These are phyloP conservation scores for Cebidichthys violaceus DNA, from an alignment of 2,113 vertebrate genomes.

Conservation along the genomic window DNA sequence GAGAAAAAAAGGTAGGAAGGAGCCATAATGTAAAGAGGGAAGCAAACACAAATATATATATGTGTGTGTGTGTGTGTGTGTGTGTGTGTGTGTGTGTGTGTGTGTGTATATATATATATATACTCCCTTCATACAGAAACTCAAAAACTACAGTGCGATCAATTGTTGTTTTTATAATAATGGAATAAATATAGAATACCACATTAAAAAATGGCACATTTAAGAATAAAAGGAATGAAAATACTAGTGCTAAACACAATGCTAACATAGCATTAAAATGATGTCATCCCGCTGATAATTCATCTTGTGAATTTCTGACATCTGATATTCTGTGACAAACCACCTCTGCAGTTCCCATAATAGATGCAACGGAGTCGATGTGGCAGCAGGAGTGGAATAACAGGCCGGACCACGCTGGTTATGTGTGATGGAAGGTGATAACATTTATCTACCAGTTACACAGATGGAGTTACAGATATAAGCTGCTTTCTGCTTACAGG, in stretches of 20 bases:
- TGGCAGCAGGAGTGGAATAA: slow-evolving; percentile 41
- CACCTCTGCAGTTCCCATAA: neutral
- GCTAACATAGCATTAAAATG: neutral
- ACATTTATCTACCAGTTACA: slow-evolving; percentile 35
- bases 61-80: too few relatives aligned
- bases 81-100: too few relatives aligned
- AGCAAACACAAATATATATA: too few relatives aligned
- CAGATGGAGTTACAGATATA: slow-evolving; percentile 39
- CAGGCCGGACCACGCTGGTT: slow-evolving; percentile 34
- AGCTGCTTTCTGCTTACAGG: slow-evolving; percentile 23
- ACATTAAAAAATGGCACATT: neutral
- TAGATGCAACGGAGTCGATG: slow-evolving; percentile 1
- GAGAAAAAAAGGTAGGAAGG: neutral
- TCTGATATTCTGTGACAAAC: slow-evolving; percentile 15
- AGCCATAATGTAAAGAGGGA: neutral
- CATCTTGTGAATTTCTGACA: neutral
- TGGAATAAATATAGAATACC: too few relatives aligned
- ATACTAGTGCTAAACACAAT: too few relatives aligned
- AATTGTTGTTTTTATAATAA: neutral
- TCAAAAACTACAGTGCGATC: neutral
- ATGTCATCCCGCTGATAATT: neutral
- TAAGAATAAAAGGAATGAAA: neutral
- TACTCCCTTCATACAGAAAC: neutral
- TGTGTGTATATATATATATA: too few relatives aligned
- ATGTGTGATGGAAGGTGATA: slow-evolving; percentile 37